Evolutionary conservation across 2,888 invertebrate species (phyloP), one percentile per base, ranked within the genome.

Genomic region (Aporophyla nigra): DNA sequence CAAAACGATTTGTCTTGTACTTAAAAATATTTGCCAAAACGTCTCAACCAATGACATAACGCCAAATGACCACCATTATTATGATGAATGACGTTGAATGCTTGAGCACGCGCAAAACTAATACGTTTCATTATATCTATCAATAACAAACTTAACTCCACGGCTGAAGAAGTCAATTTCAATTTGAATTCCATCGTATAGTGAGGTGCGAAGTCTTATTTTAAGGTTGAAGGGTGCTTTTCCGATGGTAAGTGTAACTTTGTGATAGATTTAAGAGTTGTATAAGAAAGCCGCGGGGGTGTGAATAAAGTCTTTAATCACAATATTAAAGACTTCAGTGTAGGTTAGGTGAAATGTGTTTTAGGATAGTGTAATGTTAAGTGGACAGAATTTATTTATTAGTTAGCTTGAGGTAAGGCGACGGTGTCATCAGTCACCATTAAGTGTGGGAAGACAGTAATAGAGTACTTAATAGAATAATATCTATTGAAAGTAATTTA

Each of bases 21-120:
- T 78, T 82, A 84, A 83, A 88, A 86, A 88, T 86, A 86, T 89
- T 88, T 84, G 80, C 82, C 81, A 81, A 84, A 89, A 84, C 85
- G 77, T 78, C 86, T 85, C 66, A 49, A 33, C 82, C 86, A 88
- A 84, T 88, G 88, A 88, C 83, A 86, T 88, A 88, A 88, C 80
- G 19, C 76, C 77, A 85, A 87, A 89, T 88, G 84, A 75, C 81
- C 71, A 71, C 49, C 80, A 85, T 89, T 85, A 87, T 5, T 76
- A 82, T 88, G 88, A 88, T 89, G 65, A 78, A 88, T 89, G 87
- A 88, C 71, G 46, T 71, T 66, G 69, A 82, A 83, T 83, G 76
- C 69, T 71, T 58, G 77, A 66, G 82, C 88, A 88, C 88, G 87
- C 86, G 83, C 86, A 82, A 76, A 73, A 46, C 76, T 85, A 83